Base-by-base conservation (phyloP, 2,888 invertebrate genomes). In the Heliconius erato region DNA sequence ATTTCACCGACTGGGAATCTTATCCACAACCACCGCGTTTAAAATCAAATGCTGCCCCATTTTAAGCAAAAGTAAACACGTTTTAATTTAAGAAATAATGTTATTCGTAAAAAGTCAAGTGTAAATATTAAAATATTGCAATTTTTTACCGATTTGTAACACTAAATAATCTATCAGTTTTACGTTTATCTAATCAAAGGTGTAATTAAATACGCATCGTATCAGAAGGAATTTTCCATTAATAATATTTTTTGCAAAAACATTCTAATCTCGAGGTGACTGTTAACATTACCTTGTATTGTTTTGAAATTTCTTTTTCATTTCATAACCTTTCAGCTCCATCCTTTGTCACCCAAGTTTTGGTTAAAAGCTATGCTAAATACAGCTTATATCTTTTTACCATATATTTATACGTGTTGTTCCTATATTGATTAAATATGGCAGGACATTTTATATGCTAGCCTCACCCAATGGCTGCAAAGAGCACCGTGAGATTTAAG, bases 121-220 rank as follows among this genome's bases (percentile, higher is more conserved):
- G n/a, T 35, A 54, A 76, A n/a, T 32, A 59, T 63, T n/a, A 11
- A 76, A 32, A n/a, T 35, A 63, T 59, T 32, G 54, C 23, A 28
- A 40, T 40, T 14, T 26, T 65, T 59, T 16, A 63, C 35, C 32
- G 16, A 77, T 77, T 77, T 65, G 40, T 77, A n/a, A 23, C 19
- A 40, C 26, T 63, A n/a, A 26, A 11, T 68, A 78, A 78, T 74
- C 77, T 54, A 54, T 82, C 35, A 54, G 44, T 59, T 67, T 54
- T 49, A 78, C 49, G 72, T 81, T 82, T 84, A 84, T 84, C 83
- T 79, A 80, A 84, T 83, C 84, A 74, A 63, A 68, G 69, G 71
- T 78, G 65, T 80, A 84, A 85, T 85, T 86, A 84, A 84, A 80
- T 81, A 81, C 44, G n/a, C 49, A 44, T 79, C 76, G 79, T 82